These are phyloP conservation scores for Leucoptera coffeella DNA, from an alignment of 2,888 invertebrate genomes.

Conservation along the genomic window DNA sequence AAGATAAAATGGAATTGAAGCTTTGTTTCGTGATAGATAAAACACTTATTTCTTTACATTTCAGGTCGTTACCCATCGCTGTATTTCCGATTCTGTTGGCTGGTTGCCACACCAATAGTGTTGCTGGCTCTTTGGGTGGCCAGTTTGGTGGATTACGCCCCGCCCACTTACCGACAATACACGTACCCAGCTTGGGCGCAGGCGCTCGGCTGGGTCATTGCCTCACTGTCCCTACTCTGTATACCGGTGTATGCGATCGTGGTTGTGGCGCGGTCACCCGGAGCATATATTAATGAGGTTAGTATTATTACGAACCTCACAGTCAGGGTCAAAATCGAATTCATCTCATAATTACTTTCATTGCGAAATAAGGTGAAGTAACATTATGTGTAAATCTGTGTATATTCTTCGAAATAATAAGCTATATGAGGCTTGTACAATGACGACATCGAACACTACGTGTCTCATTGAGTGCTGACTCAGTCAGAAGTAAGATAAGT, in stretches of 20 bases:
- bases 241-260: slow-evolving; percentile 79
- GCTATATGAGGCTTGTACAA: no score
- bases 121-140: slow-evolving; percentile 84
- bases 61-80: slow-evolving; percentile 60
- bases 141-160: slow-evolving; percentile 80
- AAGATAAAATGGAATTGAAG: background rate
- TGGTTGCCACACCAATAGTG: slow-evolving; percentile 71
- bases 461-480: no score
- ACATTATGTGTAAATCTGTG: no score
- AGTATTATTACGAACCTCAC: no score
- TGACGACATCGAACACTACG: no score
- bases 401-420: no score
- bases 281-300: slow-evolving; percentile 67
- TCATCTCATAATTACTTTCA: no score
- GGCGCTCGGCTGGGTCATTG: slow-evolving; percentile 80
- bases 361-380: no score
- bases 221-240: slow-evolving; percentile 75
- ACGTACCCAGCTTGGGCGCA: slow-evolving; percentile 82
- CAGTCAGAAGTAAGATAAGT: no score
- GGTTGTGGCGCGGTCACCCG: slow-evolving; percentile 64
- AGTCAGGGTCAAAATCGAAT: no score
- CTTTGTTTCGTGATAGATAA: background rate
- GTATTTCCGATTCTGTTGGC: slow-evolving; percentile 84
- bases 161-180: slow-evolving; percentile 78
- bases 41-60: slow-evolving; percentile 6